These are phyloP conservation scores for Alligator sinensis DNA, from an alignment of 2,113 vertebrate species.

Conservation along the genomic window DNA sequence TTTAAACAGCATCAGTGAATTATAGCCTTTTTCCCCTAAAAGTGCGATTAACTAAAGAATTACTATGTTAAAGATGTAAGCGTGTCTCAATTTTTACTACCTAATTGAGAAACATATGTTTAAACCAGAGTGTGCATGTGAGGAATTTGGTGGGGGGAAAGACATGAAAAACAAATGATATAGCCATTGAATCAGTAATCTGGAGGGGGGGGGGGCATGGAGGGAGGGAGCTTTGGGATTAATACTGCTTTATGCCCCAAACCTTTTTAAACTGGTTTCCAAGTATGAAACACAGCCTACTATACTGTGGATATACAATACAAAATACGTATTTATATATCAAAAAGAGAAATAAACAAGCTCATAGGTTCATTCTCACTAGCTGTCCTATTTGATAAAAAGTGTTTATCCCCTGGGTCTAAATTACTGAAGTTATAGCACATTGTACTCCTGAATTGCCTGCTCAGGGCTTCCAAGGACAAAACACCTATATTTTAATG, in stretches of 20 bases:
- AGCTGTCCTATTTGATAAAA: not conserved
- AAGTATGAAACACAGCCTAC: conserved; percentile 1
- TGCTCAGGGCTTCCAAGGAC: not conserved
- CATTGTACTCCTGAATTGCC: not conserved
- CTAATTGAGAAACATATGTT: conserved; percentile 20
- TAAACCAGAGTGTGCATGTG: not conserved
- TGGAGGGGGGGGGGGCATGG: not conserved
- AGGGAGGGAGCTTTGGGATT: not conserved
- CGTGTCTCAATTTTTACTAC: conserved; percentile 44
- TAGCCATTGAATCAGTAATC: not conserved
- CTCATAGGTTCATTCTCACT: not conserved
- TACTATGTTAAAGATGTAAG: conserved; percentile 59
- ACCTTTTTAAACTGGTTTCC: not conserved
- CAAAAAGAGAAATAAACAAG: not conserved
- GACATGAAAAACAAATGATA: conserved; percentile 19
- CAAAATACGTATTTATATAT: not conserved
- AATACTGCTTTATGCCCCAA: not conserved
- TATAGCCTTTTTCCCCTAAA: conserved; percentile 54
- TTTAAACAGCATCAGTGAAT: conserved; percentile 68
- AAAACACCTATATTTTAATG: not conserved
- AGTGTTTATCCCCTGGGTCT: not conserved
- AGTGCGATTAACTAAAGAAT: conserved; percentile 71
- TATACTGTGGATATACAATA: not conserved
- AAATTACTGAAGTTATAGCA: not conserved
- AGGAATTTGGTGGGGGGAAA: not conserved